Base-by-base conservation (phyloP, 2,113 vertebrate species). In the Campylorhamphus procurvoides region DNA sequence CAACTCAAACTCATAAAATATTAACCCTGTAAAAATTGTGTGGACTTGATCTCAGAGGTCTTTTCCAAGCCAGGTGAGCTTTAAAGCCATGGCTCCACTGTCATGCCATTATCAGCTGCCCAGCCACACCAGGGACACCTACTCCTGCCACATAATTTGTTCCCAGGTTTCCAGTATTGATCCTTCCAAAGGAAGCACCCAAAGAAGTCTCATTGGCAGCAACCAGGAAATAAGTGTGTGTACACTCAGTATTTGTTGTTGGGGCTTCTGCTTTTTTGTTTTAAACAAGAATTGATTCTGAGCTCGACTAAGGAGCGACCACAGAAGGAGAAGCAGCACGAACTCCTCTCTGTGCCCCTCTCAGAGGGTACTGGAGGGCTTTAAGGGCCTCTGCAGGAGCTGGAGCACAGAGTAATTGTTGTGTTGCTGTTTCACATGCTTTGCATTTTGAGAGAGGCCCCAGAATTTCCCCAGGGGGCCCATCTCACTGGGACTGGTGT, bases 401-500 rank as follows among this genome's bases (percentile, higher is more conserved):
- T 17, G 62, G 60, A 87, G 94, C 60, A n/a, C 12, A 9, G n/a
- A 27, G 7, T 35, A 23, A 28, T 39, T 44, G 58, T 23, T n/a
- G 0, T 39, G 64, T 0, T 60, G 67, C 64, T 87, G n/a, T 40
- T 81, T 31, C 73, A 59, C 35, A 63, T 29, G 8, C 52, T 90
- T 27, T 66, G 79, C 75, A 77, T 74, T 76, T 72, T 55, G 73
- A 33, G 66, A 4, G 89, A 76, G 75, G 81, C 74, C 93, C 42
- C 91, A 83, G 71, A 31, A 58, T 33, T 46, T 50, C 74, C 93
- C 87, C 87, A 50, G 44, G 74, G 86, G 89, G 27, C 67, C 49
- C 74, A 4, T 31, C 12, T 12, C 74, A 49, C 60, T 12, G 35
- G 14, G 91, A 7, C 33, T 53, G 44, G 73, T 14, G 69, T 16